These are phyloP conservation scores for Porites divaricata DNA, from an alignment of 92 coral and sea anemone species.

Conservation along the genomic window DNA sequence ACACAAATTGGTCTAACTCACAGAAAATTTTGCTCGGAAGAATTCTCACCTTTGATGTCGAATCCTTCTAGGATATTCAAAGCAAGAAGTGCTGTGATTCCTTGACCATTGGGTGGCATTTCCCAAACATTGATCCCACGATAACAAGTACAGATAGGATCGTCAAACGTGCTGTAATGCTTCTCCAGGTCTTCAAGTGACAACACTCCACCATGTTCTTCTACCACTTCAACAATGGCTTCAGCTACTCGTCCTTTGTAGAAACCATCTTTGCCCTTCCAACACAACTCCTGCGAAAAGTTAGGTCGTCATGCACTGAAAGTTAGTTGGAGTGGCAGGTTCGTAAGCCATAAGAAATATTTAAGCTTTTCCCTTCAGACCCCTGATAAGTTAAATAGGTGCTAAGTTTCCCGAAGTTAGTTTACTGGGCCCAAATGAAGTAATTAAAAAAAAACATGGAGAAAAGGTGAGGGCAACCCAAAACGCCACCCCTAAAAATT, in stretches of 20 bases:
- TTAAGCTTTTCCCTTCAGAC: no score
- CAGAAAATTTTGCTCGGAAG: neutral
- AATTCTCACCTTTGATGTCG: constrained; percentile 72
- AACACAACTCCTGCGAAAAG: constrained; percentile 69
- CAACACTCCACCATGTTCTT: constrained; percentile 89
- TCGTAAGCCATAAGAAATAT: no score
- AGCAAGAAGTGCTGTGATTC: constrained; percentile 88
- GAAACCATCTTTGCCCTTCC: constrained; percentile 91
- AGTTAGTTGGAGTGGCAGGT: no score
- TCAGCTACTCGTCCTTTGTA: constrained; percentile 91
- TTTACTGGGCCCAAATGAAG: no score
- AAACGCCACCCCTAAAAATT: no score
- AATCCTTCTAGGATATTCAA: constrained; percentile 91
- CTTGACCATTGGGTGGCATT: constrained; percentile 98
- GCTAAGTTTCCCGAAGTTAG: no score
- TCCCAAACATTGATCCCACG: constrained; percentile 95
- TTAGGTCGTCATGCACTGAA: neutral
- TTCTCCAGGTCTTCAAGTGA: constrained; percentile 75
- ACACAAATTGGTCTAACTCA: no score
- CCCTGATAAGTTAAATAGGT: no score
- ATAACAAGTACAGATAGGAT: constrained; percentile 84
- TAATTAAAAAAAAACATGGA: no score
- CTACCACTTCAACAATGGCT: constrained; percentile 86
- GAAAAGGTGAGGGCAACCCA: no score
- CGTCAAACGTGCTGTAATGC: constrained; percentile 84